Evolutionary conservation across 2,888 invertebrate genomes (phyloP), one percentile per base, ranked within the genome.

Genomic region (Tiliacea citrago): DNA sequence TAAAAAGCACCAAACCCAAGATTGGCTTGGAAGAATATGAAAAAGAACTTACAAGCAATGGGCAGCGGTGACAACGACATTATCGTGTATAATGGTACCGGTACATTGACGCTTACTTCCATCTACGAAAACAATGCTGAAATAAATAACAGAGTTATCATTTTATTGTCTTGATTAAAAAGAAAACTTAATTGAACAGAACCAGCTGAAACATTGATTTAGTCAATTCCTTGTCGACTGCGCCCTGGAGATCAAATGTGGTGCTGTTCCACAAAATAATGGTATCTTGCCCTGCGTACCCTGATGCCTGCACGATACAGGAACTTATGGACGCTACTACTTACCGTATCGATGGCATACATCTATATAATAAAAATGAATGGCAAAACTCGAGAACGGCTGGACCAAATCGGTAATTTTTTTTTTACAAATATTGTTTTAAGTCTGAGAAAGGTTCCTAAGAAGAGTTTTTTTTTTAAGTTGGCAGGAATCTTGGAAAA

Each of bases 41-140:
- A 39, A 29, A 24, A 16, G 7, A 35, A 93, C 94, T 93, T 81
- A 95, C 95, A 95, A 94, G 85, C 95, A 95, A 62, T 94, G 94
- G 9, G 93, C 94, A 10, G 93, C 94, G 0, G 94, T 95, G 53
- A 95, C 84, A 7, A 94, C 90, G 16, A 91, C 94, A 70, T 91
- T 88, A 61, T 94, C 93, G 69, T 94, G 93, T 78, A 95, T 92
- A 35, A 95, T 94, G 10, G 93, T 89, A 2, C 94, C 95, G 0
- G 94, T 93, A 69, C 95, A 94, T 16, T 90, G 89, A 42, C 88
- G 90, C 66, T 92, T 93, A 5, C 78, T 77, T 53, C 86, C 88
- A 79, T 94, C 92, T 3, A 85, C 88, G 76, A 94, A 94, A 62
- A 91, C 85, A 65, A 94, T 88, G 69, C 95, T 95, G 90, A 68